These are phyloP conservation scores for Pseudomyrmex dendroicus DNA, from an alignment of 1,140 invertebrate species.

Conservation along the genomic window DNA sequence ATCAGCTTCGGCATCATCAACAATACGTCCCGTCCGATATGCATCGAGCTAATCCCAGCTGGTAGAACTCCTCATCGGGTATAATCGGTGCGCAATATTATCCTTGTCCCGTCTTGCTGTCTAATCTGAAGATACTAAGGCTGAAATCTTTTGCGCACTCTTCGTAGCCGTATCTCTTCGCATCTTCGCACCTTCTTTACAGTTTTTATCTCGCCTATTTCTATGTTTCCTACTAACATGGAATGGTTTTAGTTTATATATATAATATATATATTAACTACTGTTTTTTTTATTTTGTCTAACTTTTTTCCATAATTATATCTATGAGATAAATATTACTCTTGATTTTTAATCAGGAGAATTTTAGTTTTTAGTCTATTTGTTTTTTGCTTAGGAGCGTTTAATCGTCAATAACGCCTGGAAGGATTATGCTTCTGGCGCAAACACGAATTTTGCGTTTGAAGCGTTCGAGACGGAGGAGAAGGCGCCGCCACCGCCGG, in stretches of 20 bases:
- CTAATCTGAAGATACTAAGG: conserved; percentile 74
- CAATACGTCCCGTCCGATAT: conserved; percentile 81
- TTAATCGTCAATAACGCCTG: conserved; percentile 93
- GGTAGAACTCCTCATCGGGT: conserved; percentile 75
- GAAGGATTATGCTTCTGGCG: conserved; percentile 92
- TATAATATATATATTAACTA: background rate
- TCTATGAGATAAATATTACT: background rate
- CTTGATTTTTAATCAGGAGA: background rate
- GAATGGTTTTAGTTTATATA: background rate
- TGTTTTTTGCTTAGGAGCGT: conserved; percentile 88
- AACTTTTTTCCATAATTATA: background rate
- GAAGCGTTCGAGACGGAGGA: conserved; percentile 93
- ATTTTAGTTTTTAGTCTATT: background rate
- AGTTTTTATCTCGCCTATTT: conserved; percentile 2
- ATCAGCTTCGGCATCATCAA: conserved; percentile 77
- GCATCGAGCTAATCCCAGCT: conserved; percentile 83
- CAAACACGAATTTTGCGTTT: conserved; percentile 95
- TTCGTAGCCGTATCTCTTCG: conserved; percentile 25
- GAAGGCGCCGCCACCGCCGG: conserved; percentile 85
- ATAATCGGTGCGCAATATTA: conserved; percentile 66
- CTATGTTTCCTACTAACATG: conserved; percentile 3
- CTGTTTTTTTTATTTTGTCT: background rate
- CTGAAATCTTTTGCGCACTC: conserved; percentile 64
- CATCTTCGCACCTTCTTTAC: conserved; percentile 36
- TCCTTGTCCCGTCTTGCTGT: conserved; percentile 65